phyloP scores from a whole-genome alignment of 2,797 vertebrate species.

The Helarctos malayanus region DNA sequence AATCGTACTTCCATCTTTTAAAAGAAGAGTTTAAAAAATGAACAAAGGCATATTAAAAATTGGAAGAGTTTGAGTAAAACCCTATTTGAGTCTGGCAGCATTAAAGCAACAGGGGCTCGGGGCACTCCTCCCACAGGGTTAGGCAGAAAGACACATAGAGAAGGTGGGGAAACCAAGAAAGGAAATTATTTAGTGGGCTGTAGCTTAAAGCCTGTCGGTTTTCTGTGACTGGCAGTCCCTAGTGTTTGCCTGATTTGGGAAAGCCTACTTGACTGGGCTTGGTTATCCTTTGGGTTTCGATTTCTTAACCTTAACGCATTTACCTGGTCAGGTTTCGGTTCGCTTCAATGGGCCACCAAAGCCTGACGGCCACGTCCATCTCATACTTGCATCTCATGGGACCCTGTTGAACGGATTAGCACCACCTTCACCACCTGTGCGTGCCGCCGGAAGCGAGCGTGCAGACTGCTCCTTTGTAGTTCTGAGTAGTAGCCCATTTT shows the following conservation, averaged over 20 bases:
- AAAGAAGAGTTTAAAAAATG: neutral
- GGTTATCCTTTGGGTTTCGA: neutral
- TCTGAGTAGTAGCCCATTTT: neutral
- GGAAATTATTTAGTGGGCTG: neutral
- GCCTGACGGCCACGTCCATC: neutral
- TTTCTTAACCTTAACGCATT: neutral
- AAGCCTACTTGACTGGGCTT: neutral
- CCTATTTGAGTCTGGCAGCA: neutral
- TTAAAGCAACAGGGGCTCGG: neutral
- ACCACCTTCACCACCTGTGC: neutral
- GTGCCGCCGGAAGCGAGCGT: neutral
- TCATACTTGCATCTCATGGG: neutral
- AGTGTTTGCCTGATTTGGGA: neutral
- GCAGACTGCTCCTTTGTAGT: neutral
- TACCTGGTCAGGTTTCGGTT: neutral
- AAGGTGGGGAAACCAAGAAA: neutral
- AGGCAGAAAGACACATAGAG: neutral
- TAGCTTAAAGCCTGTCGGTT: neutral
- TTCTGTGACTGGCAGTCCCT: neutral
- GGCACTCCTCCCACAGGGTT: accelerated
- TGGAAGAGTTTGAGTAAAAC: neutral
- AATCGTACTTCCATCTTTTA: neutral
- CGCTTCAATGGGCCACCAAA: neutral
- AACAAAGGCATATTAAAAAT: neutral
- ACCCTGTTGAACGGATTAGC: neutral